Evolutionary conservation across 2,113 vertebrate species (phyloP), one percentile per base, ranked within the genome.

Genomic region (Potamarius usumacintae): DNA sequence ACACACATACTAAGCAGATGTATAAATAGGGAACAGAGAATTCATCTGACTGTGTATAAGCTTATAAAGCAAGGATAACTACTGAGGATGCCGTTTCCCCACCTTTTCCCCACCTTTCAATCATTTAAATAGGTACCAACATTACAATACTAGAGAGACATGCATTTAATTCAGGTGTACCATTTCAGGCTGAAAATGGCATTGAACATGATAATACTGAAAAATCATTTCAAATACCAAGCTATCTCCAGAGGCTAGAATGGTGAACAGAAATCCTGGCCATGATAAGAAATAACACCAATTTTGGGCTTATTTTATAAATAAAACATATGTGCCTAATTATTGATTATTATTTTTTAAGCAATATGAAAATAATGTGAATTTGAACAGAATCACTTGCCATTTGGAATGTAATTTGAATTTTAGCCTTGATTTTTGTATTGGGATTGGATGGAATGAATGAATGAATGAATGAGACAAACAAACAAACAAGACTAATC

Each of bases 191-290:
- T 71, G 55, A 85, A 77, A 82, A 78, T 79, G 84, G 12, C 69
- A 53, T 82, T 84, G 87, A 83, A 90, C 87, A 90, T 82, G 53
- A 69, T 67, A 15, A 30, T 14, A 63, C 27, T 87, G 55, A 76
- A 90, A 87, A 85, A n/a, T 30, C 82, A 80, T 89, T 69, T 78
- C 50, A 87, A 83, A 88, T 83, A 83, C 82, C 80, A 67, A 84
- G 62, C 57, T 81, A 76, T 27, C 55, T 83, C 85, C 58, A 11
- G 34, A 22, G 57, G 81, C 69, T 74, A 62, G 55, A 82, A 52
- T 52, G 12, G 25, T 50, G 22, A 72, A 60, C 18, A 57, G 53
- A 72, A 80, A 86, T 14, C 12, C 60, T 34, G 11, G 4, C 63
- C 22, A 20, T 15, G 42, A 80, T 30, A 82, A 82, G 72, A 88